Evolutionary conservation across 2,113 vertebrate species (phyloP), one percentile per base, ranked within the genome.

Genomic region (Stictonetta naevosa): DNA sequence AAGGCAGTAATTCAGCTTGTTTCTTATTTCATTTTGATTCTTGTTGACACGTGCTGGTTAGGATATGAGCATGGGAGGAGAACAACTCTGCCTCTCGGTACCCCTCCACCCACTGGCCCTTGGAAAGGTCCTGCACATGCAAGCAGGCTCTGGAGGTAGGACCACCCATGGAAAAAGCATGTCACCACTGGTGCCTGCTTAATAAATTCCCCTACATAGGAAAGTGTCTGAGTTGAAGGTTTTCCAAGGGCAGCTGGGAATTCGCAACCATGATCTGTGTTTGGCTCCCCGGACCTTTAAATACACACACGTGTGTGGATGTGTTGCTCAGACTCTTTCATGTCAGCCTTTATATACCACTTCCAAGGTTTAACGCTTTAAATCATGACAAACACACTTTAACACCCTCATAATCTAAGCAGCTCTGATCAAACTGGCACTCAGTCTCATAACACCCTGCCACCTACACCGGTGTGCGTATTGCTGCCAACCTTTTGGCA

Each of bases 401-500:
- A 90, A 69, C 55, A 78, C 77, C 40, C 40, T 68, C 88, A 48
- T 69, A 50, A 68, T 42, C 13, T 53, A 69, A 91, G 72, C 79
- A 81, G 69, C 74, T 82, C 83, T 58, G 29, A 73, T 92, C 83
- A 92, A 87, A 74, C 59, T 69, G 90, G 75, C 83, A 63, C 75
- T 83, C 0, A 1, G 44, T 92, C 84, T 83, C 56, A 26, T 21
- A 88, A 90, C 79, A 92, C 71, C 76, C 69, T 84, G 78, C 59
- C 64, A 85, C 86, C 83, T 73, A 40, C 74, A 13, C 1, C 2
- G 63, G 56, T 69, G 64, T 36, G 75, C 3, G 5, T 17, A 46
- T 82, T 76, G 62, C 81, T 92, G 79, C 87, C 91, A 96, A 55
- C 21, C 68, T 95, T 82, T 73, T 42, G 88, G 83, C 79, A 86